A percentile compares a stretch with the other conserved stretches of the same genome.
Conservation (phyloP, 1,140 invertebrate genomes). For the Monochamus saltuarius region DNA sequence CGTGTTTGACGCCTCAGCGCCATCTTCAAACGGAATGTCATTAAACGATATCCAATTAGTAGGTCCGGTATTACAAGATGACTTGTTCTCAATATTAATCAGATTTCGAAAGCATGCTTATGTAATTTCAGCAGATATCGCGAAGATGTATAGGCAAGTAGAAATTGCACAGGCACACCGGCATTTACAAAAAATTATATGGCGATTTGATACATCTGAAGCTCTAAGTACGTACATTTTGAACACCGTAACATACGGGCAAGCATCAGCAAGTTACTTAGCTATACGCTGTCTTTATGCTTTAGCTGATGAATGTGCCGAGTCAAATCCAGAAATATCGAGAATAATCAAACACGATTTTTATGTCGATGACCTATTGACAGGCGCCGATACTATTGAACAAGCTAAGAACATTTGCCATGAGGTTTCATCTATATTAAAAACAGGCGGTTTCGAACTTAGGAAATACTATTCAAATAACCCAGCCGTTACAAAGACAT, state of each 20-base stretch:
- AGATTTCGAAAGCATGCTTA: slow-evolving; percentile 48
- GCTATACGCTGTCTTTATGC: slow-evolving; percentile 24
- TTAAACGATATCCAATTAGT: slow-evolving; percentile 39
- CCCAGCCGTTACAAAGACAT: too few species aligned
- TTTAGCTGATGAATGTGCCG: slow-evolving; percentile 6
- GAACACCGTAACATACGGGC: slow-evolving; percentile 42
- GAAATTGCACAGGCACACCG: slow-evolving; percentile 39
- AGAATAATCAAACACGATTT: slow-evolving; percentile 16
- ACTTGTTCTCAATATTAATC: slow-evolving; percentile 47
- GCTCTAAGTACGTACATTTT: slow-evolving; percentile 37
- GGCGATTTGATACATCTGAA: slow-evolving; percentile 2
- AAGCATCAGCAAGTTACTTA: slow-evolving; percentile 28
- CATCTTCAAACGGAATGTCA: slow-evolving; percentile 33
- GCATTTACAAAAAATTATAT: slow-evolving; percentile 28
- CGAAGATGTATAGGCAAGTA: slow-evolving; percentile 50
- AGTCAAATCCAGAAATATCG: slow-evolving; percentile 1
- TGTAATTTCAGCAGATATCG: slow-evolving; percentile 50
- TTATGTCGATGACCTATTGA: slow-evolving; percentile 52
- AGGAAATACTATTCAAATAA: too few species aligned
- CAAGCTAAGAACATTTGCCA: too few species aligned
- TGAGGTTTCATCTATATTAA: too few species aligned
- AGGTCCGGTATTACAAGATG: slow-evolving; percentile 39
- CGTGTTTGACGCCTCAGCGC: slow-evolving; percentile 47
- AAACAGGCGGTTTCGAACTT: too few species aligned
- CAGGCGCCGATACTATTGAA: slow-evolving; percentile 28